Percentiles rank a stretch among this genome's conserved stretches.
phyloP scores from a whole-genome alignment of 2,797 vertebrate species.

The Pseudochaenichthys georgianus region DNA sequence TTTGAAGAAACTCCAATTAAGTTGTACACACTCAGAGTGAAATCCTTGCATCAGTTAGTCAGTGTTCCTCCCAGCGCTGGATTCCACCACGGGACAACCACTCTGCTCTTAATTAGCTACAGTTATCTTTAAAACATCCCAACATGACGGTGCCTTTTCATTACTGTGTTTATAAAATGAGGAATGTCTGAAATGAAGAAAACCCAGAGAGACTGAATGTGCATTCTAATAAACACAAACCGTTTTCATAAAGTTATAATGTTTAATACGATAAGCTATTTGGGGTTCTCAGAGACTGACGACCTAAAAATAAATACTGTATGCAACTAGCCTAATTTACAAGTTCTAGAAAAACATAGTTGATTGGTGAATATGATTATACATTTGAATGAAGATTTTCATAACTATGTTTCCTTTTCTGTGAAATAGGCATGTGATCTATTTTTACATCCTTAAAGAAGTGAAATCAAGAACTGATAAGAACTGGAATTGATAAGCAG shows the following conservation, averaged over 20 bases:
- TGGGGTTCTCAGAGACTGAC: neutral
- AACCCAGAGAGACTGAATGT: neutral
- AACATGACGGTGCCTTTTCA: conserved; percentile 25
- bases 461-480: too few species aligned
- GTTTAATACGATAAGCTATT: conserved; percentile 22
- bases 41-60: conserved; percentile 71
- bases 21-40: conserved; percentile 40
- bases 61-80: conserved; percentile 48
- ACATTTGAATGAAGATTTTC: too few species aligned
- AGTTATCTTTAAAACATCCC: conserved; percentile 41
- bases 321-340: too few species aligned
- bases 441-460: too few species aligned
- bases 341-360: too few species aligned
- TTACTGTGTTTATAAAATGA: conserved; percentile 31
- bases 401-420: too few species aligned
- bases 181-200: conserved; percentile 42
- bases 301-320: too few species aligned
- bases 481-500: too few species aligned
- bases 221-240: neutral
- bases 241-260: conserved; percentile 19
- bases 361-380: too few species aligned
- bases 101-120: conserved; percentile 66
- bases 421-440: too few species aligned
- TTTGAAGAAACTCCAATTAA: conserved; percentile 51
- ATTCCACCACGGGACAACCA: conserved; percentile 45